Conservation (phyloP, 2,888 invertebrate genomes). For the Zelleria hepariella region DNA sequence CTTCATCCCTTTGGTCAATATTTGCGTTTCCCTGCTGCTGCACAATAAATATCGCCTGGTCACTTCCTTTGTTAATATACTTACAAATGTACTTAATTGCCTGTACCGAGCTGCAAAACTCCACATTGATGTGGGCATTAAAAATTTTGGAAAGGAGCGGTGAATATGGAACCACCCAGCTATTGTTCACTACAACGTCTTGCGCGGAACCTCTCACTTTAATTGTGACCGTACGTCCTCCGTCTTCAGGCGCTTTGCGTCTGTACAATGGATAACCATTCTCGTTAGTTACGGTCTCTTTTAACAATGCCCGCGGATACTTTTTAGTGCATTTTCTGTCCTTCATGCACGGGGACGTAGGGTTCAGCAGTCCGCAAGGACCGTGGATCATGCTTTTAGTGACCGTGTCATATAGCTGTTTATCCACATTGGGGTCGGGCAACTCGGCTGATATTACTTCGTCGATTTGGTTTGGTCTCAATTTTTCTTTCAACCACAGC, state of each 20-base stretch:
- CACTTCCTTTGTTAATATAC: constrained; percentile 15
- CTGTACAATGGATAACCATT: constrained; percentile 12
- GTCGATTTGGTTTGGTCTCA: constrained; percentile 29
- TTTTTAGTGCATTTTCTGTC: constrained; percentile 14
- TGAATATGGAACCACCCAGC: constrained; percentile 20
- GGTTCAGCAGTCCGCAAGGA: constrained; percentile 11
- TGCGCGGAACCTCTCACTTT: not conserved
- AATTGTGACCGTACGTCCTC: constrained; percentile 16
- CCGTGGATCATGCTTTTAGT: constrained; percentile 9
- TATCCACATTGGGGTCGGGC: constrained; percentile 18
- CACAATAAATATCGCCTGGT: constrained; percentile 17
- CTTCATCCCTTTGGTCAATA: constrained; percentile 17
- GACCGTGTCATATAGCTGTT: constrained; percentile 8
- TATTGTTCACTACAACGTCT: constrained; percentile 14
- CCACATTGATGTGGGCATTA: constrained; percentile 20
- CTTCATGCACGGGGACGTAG: constrained; percentile 8
- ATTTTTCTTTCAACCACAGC: constrained; percentile 27
- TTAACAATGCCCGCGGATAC: constrained; percentile 2
- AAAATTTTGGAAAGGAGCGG: constrained; percentile 20
- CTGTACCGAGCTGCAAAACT: constrained; percentile 1
- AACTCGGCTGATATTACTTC: constrained; percentile 30
- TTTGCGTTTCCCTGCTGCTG: constrained; percentile 8
- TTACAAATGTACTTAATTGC: constrained; percentile 5
- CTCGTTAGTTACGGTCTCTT: constrained; percentile 1
- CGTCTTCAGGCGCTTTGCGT: constrained; percentile 14